Evolutionary conservation across 2,797 vertebrate genomes (phyloP).

Genomic region (Amazonetta brasiliensis): DNA sequence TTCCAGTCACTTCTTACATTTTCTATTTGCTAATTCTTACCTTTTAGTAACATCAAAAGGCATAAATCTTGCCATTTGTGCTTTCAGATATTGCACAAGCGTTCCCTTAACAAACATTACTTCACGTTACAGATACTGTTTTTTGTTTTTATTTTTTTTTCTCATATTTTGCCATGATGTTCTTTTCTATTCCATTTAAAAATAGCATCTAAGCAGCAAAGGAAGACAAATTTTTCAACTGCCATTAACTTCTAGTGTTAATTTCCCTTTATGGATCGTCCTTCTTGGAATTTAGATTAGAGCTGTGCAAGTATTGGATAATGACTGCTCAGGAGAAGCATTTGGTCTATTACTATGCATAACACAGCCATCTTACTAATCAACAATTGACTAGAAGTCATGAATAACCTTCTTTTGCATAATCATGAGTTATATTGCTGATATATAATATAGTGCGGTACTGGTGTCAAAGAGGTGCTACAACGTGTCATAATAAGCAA

Average conservation of each 20-base stretch:
- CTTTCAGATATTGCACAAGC: background rate
- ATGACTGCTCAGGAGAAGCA: background rate
- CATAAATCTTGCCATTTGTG: background rate
- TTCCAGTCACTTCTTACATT: background rate
- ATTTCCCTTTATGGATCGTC: background rate
- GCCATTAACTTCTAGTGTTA: background rate
- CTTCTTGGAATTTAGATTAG: background rate
- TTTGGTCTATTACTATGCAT: background rate
- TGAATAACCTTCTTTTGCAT: background rate
- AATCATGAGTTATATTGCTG: background rate
- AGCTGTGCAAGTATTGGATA: background rate
- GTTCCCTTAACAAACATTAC: background rate
- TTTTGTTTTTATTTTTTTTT: background rate
- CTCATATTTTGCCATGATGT: background rate
- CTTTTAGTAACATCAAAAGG: background rate
- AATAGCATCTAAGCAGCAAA: background rate
- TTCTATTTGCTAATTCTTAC: background rate
- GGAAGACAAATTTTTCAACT: background rate
- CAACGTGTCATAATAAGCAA: background rate
- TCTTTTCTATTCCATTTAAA: background rate
- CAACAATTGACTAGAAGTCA: background rate
- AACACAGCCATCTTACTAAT: background rate
- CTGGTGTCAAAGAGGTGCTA: background rate
- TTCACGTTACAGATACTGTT: background rate
- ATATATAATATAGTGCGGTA: background rate